Base-by-base conservation (phyloP, 2,888 invertebrate genomes). In the Agonopterix arenella region DNA sequence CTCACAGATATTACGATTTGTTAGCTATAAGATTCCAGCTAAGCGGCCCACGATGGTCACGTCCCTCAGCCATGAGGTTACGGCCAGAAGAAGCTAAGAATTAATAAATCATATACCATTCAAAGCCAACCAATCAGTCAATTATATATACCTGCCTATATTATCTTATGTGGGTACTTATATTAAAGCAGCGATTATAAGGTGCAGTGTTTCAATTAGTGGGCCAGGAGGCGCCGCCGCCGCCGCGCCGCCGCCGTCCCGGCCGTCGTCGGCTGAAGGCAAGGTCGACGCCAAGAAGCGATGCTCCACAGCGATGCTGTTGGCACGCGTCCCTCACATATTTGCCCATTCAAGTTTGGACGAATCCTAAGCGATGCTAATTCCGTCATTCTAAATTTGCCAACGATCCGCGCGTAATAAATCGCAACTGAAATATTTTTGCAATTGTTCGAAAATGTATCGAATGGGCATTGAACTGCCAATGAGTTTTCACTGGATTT, bases 301-400 rank as follows among this genome's bases (percentile, higher is more conserved):
- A 28, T 28, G 36, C 16, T 2, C 16, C 16, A 8, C 28, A 28
- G 28, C 28, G 28, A 28, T 28, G 28, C 9, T 18, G 52, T 68
- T 68, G 71, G 70, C 70, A 65, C 60, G 56, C 58, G 57, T 55
- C 58, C 51, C 52, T 47, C 44, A 44, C 49, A 53, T 59, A 57
- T 64, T 44, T 55, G 58, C 55, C 57, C 62, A 66, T 69, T 68
- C 61, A 64, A 41, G 53, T 63, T 64, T 62, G 51, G 55, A 57
- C 58, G 57, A 61, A 66, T 60, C 59, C 60, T 57, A 41, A 59
- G 58, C 53, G 53, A 60, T 62, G 68, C 65, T 73, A 69, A 66
- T 66, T 65, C 52, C 59, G 60, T 59, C 59, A 52, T 57, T 46
- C 51, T 50, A 53, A 59, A 56, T 58, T 59, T 68, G 71, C 71